phyloP scores from a whole-genome alignment of 2,113 vertebrate genomes.

The Apodemus sylvaticus region DNA sequence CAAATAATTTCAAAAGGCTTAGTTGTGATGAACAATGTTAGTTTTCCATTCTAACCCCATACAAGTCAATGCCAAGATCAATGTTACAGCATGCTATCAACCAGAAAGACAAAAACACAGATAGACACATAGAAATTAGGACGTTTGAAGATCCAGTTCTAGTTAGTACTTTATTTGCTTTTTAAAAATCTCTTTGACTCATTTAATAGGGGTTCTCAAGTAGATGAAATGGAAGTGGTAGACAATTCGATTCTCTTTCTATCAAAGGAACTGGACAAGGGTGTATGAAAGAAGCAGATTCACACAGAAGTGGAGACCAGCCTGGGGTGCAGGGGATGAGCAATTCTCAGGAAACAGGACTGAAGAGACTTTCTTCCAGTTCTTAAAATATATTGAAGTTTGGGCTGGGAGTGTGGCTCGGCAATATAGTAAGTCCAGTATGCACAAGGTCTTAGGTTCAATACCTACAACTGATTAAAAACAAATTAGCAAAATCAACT shows the following conservation, averaged over 20 bases:
- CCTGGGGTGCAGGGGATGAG: not conserved
- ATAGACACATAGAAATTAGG: not conserved
- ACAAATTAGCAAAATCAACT: not conserved
- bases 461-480: too few species aligned
- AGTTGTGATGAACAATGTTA: constrained; percentile 48
- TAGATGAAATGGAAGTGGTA: not conserved
- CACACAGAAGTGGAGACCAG: not conserved
- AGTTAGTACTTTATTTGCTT: constrained; percentile 26
- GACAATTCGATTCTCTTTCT: not conserved
- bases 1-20: constrained; percentile 8
- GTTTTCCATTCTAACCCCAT: not conserved
- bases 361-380: not conserved
- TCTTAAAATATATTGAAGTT: not conserved
- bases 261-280: not conserved
- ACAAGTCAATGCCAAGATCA: not conserved
- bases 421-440: not conserved
- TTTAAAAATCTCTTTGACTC: constrained; percentile 15
- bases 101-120: not conserved
- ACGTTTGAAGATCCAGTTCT: constrained; percentile 2
- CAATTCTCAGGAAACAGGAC: not conserved
- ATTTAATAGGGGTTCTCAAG: not conserved
- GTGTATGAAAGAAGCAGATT: not conserved
- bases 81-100: not conserved
- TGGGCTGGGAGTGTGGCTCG: not conserved
- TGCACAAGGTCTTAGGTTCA: not conserved